A percentile compares a stretch with the other conserved stretches of the same genome.
Evolutionary conservation across 2,113 vertebrate genomes (phyloP).

Genomic region (Cyphotilapia sp.): DNA sequence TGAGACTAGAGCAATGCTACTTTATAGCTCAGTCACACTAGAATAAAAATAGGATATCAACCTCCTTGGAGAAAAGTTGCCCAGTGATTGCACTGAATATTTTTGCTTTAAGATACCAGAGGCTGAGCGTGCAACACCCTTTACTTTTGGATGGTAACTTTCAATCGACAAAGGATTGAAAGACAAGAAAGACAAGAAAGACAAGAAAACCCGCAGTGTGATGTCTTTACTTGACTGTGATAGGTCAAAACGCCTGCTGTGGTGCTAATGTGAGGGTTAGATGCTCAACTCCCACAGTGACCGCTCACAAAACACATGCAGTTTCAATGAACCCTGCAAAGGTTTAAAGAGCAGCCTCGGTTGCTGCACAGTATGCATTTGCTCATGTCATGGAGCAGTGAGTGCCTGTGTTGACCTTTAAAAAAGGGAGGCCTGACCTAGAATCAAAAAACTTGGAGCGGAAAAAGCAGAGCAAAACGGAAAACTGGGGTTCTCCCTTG

Average conservation of each 20-base stretch:
- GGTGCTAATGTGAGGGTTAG: neutral
- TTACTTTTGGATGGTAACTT: neutral
- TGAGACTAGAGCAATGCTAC: neutral
- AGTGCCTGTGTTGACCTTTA: neutral
- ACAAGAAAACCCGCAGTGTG: neutral
- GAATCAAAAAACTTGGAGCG: neutral
- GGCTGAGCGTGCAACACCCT: neutral
- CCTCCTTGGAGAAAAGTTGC: neutral
- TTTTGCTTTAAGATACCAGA: neutral
- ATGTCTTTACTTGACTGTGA: neutral
- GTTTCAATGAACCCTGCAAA: neutral
- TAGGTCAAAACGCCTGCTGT: neutral
- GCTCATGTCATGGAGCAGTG: neutral
- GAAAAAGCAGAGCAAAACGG: conserved; percentile 36
- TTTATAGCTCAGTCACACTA: neutral
- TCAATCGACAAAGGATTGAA: neutral
- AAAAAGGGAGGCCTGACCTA: conserved; percentile 1
- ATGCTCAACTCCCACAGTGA: neutral
- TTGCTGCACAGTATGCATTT: neutral
- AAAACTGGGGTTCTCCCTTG: conserved; percentile 53
- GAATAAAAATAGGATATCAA: neutral
- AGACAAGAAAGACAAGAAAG: neutral
- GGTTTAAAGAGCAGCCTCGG: neutral
- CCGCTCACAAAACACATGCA: neutral
- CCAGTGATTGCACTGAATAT: neutral